Conservation (phyloP, 92 coral and sea anemone genomes). For the Chrysogorgia sp. region DNA sequence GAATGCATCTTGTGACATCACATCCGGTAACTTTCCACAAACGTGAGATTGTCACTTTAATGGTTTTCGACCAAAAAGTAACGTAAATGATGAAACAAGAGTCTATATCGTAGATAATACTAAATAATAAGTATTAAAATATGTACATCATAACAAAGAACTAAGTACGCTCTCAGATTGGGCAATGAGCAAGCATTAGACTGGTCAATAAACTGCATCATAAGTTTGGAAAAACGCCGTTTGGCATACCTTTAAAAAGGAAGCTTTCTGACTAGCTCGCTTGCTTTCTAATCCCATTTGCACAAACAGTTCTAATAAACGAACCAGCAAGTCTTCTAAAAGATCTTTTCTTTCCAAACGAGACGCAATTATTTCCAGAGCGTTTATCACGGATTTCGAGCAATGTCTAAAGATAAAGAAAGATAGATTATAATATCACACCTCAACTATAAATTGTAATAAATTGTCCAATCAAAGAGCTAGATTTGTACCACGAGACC, state of each 20-base stretch:
- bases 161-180: background rate
- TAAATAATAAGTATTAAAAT: too few species aligned
- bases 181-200: too few species aligned
- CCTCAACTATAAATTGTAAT: too few species aligned
- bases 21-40: too few species aligned
- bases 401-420: slow-evolving; percentile 71
- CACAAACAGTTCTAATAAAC: slow-evolving; percentile 92
- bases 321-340: slow-evolving; percentile 84
- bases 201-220: background rate
- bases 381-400: slow-evolving; percentile 91
- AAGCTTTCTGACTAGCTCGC: slow-evolving; percentile 85
- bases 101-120: too few species aligned
- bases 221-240: background rate
- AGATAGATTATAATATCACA: background rate
- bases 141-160: background rate
- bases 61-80: background rate
- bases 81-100: too few species aligned
- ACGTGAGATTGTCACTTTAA: background rate
- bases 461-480: too few species aligned
- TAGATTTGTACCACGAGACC: too few species aligned
- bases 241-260: slow-evolving; percentile 72
- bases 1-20: too few species aligned
- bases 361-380: slow-evolving; percentile 80
- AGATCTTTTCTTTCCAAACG: slow-evolving; percentile 77
- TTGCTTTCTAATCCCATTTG: slow-evolving; percentile 98